These are phyloP conservation scores for Orbicella faveolata DNA, from an alignment of 64 coral and sea anemone species.

Conservation along the genomic window DNA sequence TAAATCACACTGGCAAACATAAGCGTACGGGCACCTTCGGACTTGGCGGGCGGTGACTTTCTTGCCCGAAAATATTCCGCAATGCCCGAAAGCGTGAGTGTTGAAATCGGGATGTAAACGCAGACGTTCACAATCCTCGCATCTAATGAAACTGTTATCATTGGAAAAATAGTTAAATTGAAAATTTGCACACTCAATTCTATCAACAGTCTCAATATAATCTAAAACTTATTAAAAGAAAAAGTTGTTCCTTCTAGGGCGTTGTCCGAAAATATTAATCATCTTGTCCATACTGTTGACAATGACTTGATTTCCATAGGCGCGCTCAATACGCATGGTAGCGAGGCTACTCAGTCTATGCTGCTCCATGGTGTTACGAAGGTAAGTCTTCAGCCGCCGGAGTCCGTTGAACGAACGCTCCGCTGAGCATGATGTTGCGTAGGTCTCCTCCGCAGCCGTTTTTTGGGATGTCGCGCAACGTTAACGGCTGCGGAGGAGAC, in stretches of 20 bases:
- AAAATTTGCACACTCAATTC: slow-evolving; percentile 5
- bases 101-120: background rate
- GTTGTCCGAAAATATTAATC: background rate
- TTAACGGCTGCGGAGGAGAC: too few relatives aligned
- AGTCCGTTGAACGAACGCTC: slow-evolving; percentile 44
- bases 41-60: too few relatives aligned
- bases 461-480: too few relatives aligned
- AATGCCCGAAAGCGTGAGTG: too few relatives aligned
- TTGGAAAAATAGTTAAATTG: slow-evolving; percentile 1
- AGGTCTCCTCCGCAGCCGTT: too few relatives aligned
- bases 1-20: too few relatives aligned
- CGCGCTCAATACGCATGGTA: slow-evolving; percentile 8
- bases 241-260: background rate
- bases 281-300: too few relatives aligned
- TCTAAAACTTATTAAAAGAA: slow-evolving; percentile 8
- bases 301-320: too few relatives aligned
- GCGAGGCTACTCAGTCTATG: slow-evolving; percentile 1
- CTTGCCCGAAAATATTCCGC: too few relatives aligned
- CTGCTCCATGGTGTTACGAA: slow-evolving; percentile 23
- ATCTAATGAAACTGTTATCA: slow-evolving; percentile 10
- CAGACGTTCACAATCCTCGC: slow-evolving; percentile 1
- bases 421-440: slow-evolving; percentile 15
- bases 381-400: slow-evolving; percentile 29
- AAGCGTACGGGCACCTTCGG: background rate
- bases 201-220: slow-evolving; percentile 10